Evolutionary conservation across 2,888 invertebrate genomes (phyloP), one percentile per base, ranked within the genome.

Genomic region (Temnothorax rugatulus): DNA sequence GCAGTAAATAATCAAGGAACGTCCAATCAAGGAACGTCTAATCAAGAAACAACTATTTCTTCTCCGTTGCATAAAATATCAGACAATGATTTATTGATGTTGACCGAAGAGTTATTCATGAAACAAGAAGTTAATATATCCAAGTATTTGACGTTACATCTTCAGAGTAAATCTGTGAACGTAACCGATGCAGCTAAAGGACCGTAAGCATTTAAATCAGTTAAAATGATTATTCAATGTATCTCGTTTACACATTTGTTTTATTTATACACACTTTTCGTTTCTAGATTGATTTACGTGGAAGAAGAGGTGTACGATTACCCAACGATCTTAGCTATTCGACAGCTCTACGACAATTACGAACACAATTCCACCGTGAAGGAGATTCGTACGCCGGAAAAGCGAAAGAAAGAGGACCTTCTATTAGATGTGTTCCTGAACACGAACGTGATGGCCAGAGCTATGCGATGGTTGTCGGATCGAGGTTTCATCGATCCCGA

Each of bases 71-170:
- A 93, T 47, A 86, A 52, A 18, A 90, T 93, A 64, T 88, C 91
- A 0, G 92, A 94, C n/a, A 87, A 92, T 0, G 93, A 94, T 83
- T 71, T 94, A 2, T 88, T 82, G 82, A 91, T 89, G 66, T 84
- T 94, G 47, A 92, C 93, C 0, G 94, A 94, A 83, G 90, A 90
- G 5, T 63, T 94, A 11, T 94, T 94, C 34, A 83, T 79, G 4
- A 92, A 92, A 44, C 90, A 91, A 52, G 92, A 93, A 57, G 84
- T 75, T 13, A 85, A 94, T 38, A 76, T 89, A 25, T 85, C 83
- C 0, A 88, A 90, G 41, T 91, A 88, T 47, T 89, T 94, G 4
- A 89, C 77, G 4, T 9, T 94, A 47, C 92, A 94, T 89, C 86
- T 94, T 0, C 94, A 94, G 79, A 91, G 83, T 38, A 87, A 76